Evolutionary conservation across 2,888 invertebrate species (phyloP), one percentile per base, ranked within the genome.

Genomic region (Phortica magna): DNA sequence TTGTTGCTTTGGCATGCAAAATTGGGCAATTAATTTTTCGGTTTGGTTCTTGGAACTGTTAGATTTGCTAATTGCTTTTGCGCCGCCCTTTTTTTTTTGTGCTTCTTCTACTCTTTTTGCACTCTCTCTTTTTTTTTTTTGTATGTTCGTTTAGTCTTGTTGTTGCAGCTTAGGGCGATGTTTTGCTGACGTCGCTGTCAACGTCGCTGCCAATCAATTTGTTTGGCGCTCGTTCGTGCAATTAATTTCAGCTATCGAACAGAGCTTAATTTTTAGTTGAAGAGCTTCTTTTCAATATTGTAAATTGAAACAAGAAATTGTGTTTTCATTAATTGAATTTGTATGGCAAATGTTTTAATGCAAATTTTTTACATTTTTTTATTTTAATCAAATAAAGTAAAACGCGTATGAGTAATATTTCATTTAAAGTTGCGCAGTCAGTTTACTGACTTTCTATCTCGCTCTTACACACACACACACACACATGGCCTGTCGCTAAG

Each of bases 11-110:
- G 22, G 78, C 71, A 41, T 82, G 79, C 83, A 83, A 79, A 83
- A 83, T 84, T 85, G 78, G 78, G 79, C 85, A 87, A 86, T 86
- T 88, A 87, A 88, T 88, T 83, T 31, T 31, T 79, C 78, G 76
- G 78, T 79, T 86, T 87, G 84, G 85, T 89, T 89, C 90, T 84
- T 78, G 84, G 89, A 89, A 89, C 82, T 84, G 88, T 87, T 89
- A 84, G 88, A 89, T 84, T 88, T 86, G 82, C 86, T 88, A 89
- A 88, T 88, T 90, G 89, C 70, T 77, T 77, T 68, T 67, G 43
- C 72, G 67, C 55, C 70, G 53, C 70, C n/a, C 55, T 6, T 31
- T 14, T 22, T 19, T 53, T 55, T 48, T 14, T 48, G 2, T 31
- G 39, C 12, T 59, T 72, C 12, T 67, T 41, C 22, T 57, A 48